Evolutionary conservation across 2,113 vertebrate species (phyloP), one percentile per base, ranked within the genome.

Genomic region (Zapornia atra): DNA sequence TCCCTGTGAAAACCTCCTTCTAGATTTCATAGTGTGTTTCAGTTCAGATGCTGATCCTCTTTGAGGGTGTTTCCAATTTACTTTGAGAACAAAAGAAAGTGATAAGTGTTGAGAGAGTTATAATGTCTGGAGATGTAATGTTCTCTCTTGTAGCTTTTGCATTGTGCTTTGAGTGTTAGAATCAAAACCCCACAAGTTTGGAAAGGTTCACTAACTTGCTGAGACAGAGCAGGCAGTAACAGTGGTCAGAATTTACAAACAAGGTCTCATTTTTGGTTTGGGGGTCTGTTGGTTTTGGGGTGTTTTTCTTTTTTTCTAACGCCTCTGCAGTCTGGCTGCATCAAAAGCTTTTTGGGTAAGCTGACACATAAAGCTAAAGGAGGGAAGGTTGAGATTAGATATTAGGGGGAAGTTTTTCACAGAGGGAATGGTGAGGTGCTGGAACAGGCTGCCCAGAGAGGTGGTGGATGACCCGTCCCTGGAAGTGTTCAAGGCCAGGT

Each of bases 221-320:
- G 44, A 78, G 36, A 7, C 61, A 54, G 26, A 82, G 53, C 8
- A 70, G 54, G 38, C 24, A 56, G 36, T 66, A 94, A 11, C 3
- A 1, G 28, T 10, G 6, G 12, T 42, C 36, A 28, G 26, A 40
- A 18, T 60, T 82, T 71, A 21, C 9, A 72, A 57, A 25, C 4
- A 2, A 15, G 6, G 0, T 42, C 20, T 4, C 24, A 25, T 6
- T 15, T 12, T 31, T 17, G 26, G 2, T n/a, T 69, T 46, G 9
- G 10, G 40, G n/a, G 16, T 33, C 5, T 40, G 8, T 46, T 17
- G 65, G 31, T 33, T 68, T 46, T 13, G 19, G 38, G n/a, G 20
- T 38, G 5, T 53, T 31, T 21, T 6, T 25, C 61, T 19, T 42
- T 77, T 59, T 68, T 60, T 64, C 68, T 22, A 16, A 88, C 71